Percentiles rank a stretch among this genome's conserved stretches.
phyloP scores from a whole-genome alignment of 1,140 invertebrate species.

The Spodoptera litura region DNA sequence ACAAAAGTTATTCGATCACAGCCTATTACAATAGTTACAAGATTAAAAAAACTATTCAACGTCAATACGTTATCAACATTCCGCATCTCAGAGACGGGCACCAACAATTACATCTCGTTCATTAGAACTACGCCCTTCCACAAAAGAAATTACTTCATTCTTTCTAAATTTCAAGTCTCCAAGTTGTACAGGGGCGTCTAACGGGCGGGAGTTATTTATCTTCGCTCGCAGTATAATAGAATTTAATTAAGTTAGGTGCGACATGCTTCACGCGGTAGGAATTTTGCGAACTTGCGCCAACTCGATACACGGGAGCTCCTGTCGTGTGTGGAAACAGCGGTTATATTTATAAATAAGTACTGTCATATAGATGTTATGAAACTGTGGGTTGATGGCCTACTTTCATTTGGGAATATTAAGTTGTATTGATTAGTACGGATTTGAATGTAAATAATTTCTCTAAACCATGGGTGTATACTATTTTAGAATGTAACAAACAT shows the following conservation, averaged over 20 bases:
- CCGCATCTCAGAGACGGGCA: constrained; percentile 20
- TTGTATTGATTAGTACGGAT: not conserved
- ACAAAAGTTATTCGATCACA: not conserved
- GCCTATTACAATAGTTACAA: too few species aligned
- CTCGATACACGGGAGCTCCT: constrained; percentile 60
- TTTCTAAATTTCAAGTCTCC: constrained; percentile 71
- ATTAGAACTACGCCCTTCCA: constrained; percentile 50
- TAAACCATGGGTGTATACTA: too few species aligned
- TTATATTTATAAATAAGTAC: constrained; percentile 39
- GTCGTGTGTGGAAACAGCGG: constrained; percentile 41
- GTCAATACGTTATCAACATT: constrained; percentile 20
- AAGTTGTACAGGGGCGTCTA: constrained; percentile 53
- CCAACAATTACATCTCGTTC: constrained; percentile 49
- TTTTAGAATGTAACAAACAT: too few species aligned
- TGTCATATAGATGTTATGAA: constrained; percentile 12
- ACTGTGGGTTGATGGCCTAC: not conserved
- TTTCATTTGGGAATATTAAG: not conserved
- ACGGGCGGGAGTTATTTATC: constrained; percentile 76
- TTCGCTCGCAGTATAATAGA: constrained; percentile 73
- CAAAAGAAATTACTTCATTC: constrained; percentile 72
- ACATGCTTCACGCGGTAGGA: constrained; percentile 71
- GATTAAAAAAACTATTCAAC: constrained; percentile 3
- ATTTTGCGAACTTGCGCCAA: constrained; percentile 66
- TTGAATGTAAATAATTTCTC: too few species aligned
- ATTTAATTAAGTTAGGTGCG: constrained; percentile 81